phyloP scores from a whole-genome alignment of 2,888 invertebrate species.

The Zhengitettix transpicula region DNA sequence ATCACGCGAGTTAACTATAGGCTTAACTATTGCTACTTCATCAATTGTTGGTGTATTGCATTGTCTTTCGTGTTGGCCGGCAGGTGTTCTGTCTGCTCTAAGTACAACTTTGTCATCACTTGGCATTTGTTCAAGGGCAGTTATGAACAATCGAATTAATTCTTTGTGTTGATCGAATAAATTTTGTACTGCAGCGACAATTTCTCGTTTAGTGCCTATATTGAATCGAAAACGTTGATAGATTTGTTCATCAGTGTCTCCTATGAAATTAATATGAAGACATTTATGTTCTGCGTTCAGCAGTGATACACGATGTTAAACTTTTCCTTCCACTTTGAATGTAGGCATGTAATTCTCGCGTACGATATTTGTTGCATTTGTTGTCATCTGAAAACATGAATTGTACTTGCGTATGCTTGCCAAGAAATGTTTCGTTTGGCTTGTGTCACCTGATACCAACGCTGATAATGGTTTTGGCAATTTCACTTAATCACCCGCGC shows the following conservation, averaged over 20 bases:
- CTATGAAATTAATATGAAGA: slow-evolving; percentile 15
- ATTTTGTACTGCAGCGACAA: neutral
- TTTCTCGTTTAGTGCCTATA: neutral
- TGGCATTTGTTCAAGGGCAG: neutral
- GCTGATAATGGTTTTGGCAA: neutral
- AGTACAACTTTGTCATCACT: neutral
- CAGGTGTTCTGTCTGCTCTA: neutral
- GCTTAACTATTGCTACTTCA: no score
- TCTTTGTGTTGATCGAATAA: neutral
- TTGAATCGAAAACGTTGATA: neutral
- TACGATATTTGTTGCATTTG: neutral
- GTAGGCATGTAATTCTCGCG: slow-evolving; percentile 8
- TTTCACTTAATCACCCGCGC: no score
- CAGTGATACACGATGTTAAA: slow-evolving; percentile 12
- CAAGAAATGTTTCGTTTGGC: neutral
- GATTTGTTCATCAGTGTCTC: slow-evolving; percentile 13
- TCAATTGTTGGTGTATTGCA: neutral
- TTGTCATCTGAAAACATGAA: neutral
- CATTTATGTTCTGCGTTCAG: slow-evolving; percentile 11
- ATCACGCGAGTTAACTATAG: neutral
- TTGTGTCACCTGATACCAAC: neutral
- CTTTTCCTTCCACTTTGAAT: slow-evolving; percentile 1
- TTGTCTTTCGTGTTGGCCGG: neutral
- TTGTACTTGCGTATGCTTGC: neutral
- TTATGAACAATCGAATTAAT: neutral